A percentile compares a stretch with the other conserved stretches of the same genome.
phyloP scores from a whole-genome alignment of 1,140 invertebrate genomes.

The Caenorhabditis inopinata region DNA sequence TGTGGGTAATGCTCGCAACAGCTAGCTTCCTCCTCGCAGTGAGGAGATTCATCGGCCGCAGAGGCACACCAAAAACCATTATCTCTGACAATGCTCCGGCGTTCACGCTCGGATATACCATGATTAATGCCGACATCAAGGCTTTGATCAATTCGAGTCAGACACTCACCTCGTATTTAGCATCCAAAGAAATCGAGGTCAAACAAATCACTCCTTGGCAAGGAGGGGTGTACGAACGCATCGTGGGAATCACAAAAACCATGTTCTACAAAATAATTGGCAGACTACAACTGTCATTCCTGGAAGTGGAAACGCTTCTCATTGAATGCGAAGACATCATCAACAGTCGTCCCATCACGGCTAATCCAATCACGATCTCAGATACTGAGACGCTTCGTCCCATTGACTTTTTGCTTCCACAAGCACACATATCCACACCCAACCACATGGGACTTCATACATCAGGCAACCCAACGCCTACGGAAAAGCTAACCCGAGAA shows the following conservation, averaged over 20 bases:
- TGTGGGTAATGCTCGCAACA: not conserved
- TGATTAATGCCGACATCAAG: not conserved
- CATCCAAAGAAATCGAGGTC: too few species aligned
- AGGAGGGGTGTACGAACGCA: too few species aligned
- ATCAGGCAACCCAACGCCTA: not conserved
- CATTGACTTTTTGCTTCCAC: slow-evolving; percentile 7
- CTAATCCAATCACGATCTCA: not conserved
- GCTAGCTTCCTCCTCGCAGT: not conserved
- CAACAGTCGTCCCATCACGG: too few species aligned
- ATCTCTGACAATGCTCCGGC: slow-evolving; percentile 10
- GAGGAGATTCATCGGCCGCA: too few species aligned
- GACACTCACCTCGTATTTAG: too few species aligned
- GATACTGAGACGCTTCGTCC: slow-evolving; percentile 4
- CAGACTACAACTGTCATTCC: not conserved
- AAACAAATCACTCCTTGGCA: too few species aligned
- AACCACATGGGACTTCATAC: too few species aligned
- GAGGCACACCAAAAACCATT: slow-evolving; percentile 13
- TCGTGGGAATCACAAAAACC: not conserved
- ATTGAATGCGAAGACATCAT: too few species aligned
- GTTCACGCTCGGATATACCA: slow-evolving; percentile 9
- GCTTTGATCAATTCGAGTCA: not conserved
- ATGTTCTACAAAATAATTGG: not conserved
- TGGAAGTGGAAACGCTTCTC: too few species aligned
- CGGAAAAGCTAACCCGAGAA: not conserved
- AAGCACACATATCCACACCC: not conserved